These are phyloP conservation scores for Ianthella basta DNA, from an alignment of 37 sponge, comb jelly and placozoan species.

Conservation along the genomic window DNA sequence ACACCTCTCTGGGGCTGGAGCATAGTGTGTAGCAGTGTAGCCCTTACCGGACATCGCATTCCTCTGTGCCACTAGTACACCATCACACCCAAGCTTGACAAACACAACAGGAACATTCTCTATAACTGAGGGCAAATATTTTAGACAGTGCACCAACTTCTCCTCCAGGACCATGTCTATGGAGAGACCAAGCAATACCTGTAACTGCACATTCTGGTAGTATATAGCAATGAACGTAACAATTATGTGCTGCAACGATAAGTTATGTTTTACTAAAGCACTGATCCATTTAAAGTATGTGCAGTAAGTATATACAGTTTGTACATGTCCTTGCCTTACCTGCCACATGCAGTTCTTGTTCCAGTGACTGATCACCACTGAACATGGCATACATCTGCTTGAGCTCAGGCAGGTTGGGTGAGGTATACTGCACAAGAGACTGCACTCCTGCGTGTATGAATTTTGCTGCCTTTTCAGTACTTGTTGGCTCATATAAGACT, in stretches of 20 bases:
- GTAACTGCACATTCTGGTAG: background rate
- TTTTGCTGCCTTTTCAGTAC: slow-evolving; percentile 54
- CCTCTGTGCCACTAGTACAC: slow-evolving; percentile 54
- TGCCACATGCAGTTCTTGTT: background rate
- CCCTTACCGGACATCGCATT: background rate
- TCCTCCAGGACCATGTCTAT: slow-evolving; percentile 43
- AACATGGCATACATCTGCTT: slow-evolving; percentile 27
- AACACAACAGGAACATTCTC: slow-evolving; percentile 57
- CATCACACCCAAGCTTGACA: slow-evolving; percentile 83
- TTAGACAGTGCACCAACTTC: slow-evolving; percentile 43
- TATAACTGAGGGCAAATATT: slow-evolving; percentile 44
- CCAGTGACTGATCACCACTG: background rate
- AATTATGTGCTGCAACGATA: background rate
- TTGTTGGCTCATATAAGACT: slow-evolving; percentile 90
- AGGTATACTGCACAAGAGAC: slow-evolving; percentile 27
- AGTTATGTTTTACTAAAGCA: no score
- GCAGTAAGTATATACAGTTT: no score
- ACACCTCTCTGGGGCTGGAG: slow-evolving; percentile 44
- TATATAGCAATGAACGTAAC: background rate
- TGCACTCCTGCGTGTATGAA: slow-evolving; percentile 36
- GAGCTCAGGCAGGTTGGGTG: slow-evolving; percentile 85
- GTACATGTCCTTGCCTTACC: background rate
- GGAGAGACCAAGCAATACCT: background rate
- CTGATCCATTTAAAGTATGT: no score
- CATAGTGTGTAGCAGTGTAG: slow-evolving; percentile 50